Evolutionary conservation across 2,797 vertebrate species (phyloP).

Genomic region (Anguilla pacifica): DNA sequence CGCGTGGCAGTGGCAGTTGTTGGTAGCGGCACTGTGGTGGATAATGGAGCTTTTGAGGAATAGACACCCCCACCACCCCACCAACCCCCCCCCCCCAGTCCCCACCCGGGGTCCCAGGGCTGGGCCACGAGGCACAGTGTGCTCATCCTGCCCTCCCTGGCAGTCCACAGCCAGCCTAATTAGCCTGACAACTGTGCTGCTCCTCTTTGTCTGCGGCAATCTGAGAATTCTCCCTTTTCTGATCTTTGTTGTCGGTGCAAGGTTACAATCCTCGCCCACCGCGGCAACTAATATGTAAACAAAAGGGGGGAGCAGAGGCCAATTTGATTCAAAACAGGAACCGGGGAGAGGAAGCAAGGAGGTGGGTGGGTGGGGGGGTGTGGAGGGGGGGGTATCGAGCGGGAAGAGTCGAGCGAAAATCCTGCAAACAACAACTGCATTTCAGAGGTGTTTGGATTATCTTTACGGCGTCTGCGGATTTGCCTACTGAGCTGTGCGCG

Average conservation of each 20-base stretch:
- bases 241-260: constrained; percentile 55
- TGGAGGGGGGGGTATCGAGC: constrained; percentile 28
- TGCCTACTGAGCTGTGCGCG: constrained; percentile 77
- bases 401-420: constrained; percentile 32
- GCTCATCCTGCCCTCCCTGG: constrained; percentile 55
- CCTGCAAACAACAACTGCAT: constrained; percentile 73
- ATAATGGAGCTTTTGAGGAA: constrained; percentile 32
- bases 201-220: constrained; percentile 53
- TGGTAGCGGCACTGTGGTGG: constrained; percentile 22
- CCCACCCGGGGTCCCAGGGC: constrained; percentile 30
- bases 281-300: constrained; percentile 65
- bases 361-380: neutral
- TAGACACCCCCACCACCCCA: constrained; percentile 24
- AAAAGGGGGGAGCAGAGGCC: constrained; percentile 58
- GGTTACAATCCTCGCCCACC: constrained; percentile 48
- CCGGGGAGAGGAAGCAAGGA: constrained; percentile 60
- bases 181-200: constrained; percentile 52
- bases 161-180: constrained; percentile 49
- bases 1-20: constrained; percentile 8
- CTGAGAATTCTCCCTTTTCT: constrained; percentile 52
- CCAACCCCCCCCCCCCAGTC: constrained; percentile 21
- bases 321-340: constrained; percentile 67
- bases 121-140: constrained; percentile 48
- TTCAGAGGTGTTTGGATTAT: constrained; percentile 77
- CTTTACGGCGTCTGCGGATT: constrained; percentile 76